These are phyloP conservation scores for Sterrhoptilus dennistouni DNA, from an alignment of 2,113 vertebrate genomes.

Conservation along the genomic window DNA sequence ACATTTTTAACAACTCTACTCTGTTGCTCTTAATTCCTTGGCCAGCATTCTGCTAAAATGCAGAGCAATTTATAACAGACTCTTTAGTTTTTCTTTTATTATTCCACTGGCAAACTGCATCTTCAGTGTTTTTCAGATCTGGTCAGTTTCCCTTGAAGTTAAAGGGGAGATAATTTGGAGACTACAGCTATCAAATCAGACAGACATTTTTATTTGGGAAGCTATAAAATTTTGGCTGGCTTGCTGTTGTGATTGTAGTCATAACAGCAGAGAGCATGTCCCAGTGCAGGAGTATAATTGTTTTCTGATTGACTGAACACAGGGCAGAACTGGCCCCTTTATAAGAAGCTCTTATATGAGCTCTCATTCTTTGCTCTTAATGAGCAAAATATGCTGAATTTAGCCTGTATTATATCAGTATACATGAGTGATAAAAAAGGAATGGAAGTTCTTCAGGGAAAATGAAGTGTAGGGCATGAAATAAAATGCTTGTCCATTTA, in stretches of 20 bases:
- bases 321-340: neutral
- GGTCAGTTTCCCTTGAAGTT: neutral
- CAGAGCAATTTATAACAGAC: neutral
- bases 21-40: neutral
- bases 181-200: neutral
- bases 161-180: neutral
- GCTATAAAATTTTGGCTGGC: neutral
- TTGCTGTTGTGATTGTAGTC: neutral
- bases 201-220: neutral
- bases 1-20: neutral
- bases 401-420: neutral
- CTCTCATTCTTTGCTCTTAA: neutral
- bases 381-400: neutral
- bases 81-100: neutral
- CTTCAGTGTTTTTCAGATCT: neutral
- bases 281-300: neutral
- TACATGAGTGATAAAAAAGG: neutral
- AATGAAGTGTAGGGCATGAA: neutral
- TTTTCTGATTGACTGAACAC: slow-evolving; percentile 17
- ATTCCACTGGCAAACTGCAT: neutral
- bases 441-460: neutral
- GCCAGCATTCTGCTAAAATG: neutral
- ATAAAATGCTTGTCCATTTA: neutral
- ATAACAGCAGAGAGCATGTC: neutral
- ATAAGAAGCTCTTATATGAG: neutral